A percentile compares a stretch with the other conserved stretches of the same genome.
Evolutionary conservation across 2,888 invertebrate species (phyloP).

Genomic region (Salticus scenicus): DNA sequence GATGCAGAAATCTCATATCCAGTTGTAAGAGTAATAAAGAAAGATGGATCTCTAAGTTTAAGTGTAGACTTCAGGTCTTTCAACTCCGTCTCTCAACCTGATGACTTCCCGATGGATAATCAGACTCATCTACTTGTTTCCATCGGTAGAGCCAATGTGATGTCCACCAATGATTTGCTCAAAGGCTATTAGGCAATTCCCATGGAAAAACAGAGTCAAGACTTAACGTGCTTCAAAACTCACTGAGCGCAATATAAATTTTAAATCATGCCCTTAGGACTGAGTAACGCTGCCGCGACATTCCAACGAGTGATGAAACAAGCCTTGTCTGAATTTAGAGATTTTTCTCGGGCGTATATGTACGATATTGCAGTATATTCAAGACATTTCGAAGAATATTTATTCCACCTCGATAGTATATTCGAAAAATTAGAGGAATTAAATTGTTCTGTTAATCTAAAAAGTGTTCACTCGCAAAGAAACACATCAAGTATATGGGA

Average conservation of each 20-base stretch:
- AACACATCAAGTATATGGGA: not conserved
- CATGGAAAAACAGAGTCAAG: not conserved
- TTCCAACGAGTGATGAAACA: too few relatives aligned
- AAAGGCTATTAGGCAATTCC: not conserved
- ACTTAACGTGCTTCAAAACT: not conserved
- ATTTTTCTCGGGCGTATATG: too few relatives aligned
- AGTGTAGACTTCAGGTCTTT: not conserved
- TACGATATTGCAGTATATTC: slow-evolving; percentile 8
- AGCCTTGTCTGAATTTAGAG: too few relatives aligned
- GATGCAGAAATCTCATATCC: not conserved
- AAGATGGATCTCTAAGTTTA: not conserved
- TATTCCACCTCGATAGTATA: not conserved
- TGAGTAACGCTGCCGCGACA: not conserved
- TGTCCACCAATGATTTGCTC: not conserved
- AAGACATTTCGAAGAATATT: not conserved
- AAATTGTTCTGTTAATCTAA: not conserved
- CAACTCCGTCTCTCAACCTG: not conserved
- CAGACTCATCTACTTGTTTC: not conserved
- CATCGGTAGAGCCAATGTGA: not conserved
- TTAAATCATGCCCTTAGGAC: not conserved
- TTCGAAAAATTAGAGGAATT: not conserved
- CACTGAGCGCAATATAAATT: not conserved
- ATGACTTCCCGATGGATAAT: not conserved
- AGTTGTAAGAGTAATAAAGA: not conserved
- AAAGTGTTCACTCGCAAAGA: not conserved